phyloP scores from a whole-genome alignment of 2,113 vertebrate species.

The Lipotes vexillifer region DNA sequence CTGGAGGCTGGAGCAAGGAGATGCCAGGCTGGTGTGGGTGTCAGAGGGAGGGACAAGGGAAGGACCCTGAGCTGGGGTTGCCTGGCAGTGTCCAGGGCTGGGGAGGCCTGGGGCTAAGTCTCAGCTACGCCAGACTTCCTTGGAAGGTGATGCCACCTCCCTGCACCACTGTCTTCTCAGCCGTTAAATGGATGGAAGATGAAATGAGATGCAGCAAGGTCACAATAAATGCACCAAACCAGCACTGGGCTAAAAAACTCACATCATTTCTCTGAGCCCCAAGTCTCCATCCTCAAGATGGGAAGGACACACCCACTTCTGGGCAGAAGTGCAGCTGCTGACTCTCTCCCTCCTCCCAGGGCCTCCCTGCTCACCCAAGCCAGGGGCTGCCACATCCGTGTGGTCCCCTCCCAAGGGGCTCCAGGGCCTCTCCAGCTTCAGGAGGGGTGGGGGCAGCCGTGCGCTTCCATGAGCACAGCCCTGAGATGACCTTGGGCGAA shows the following conservation, averaged over 20 bases:
- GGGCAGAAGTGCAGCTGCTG: not conserved
- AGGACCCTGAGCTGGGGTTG: not conserved
- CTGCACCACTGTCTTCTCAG: not conserved
- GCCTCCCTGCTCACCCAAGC: not conserved
- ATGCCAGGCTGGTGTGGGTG: not conserved
- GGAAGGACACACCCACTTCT: not conserved
- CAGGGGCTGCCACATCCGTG: not conserved
- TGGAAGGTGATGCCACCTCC: not conserved
- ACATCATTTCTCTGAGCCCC: not conserved
- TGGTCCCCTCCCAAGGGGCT: not conserved
- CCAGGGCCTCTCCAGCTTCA: not conserved
- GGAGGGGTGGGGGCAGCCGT: not conserved
- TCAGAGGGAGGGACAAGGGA: not conserved
- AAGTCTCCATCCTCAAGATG: not conserved
- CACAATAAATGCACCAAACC: not conserved
- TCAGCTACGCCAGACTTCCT: not conserved
- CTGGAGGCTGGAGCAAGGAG: not conserved
- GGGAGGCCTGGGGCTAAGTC: not conserved
- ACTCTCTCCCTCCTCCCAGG: too few relatives aligned
- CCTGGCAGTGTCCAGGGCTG: not conserved
- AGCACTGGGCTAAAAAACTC: not conserved
- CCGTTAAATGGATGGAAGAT: not conserved
- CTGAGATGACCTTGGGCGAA: constrained; percentile 14
- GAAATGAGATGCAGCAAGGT: not conserved
- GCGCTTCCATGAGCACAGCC: not conserved